Evolutionary conservation across 2,113 vertebrate genomes (phyloP).

Genomic region (Dipodomys ordii): DNA sequence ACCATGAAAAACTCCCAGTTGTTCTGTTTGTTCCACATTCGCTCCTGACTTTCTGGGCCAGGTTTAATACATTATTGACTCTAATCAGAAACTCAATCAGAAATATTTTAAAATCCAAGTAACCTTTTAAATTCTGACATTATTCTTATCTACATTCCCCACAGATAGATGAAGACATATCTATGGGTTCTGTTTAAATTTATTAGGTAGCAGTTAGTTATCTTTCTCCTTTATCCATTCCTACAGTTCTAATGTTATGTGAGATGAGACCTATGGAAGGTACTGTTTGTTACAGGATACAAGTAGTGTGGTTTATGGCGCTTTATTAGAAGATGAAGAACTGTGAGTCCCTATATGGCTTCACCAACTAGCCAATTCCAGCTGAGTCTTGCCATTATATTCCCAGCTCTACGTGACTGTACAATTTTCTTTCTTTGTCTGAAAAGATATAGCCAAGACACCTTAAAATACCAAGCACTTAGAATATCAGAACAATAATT

Average conservation of each 20-base stretch:
- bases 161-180: neutral
- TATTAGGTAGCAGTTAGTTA: neutral
- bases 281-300: constrained; percentile 29
- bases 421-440: constrained; percentile 78
- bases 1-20: constrained; percentile 38
- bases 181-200: constrained; percentile 27
- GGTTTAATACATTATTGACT: neutral
- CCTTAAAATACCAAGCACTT: constrained; percentile 78
- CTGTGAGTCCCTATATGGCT: constrained; percentile 67
- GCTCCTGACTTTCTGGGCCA: constrained; percentile 39
- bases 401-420: constrained; percentile 60
- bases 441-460: constrained; percentile 77
- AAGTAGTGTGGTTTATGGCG: constrained; percentile 64
- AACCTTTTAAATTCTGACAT: constrained; percentile 24
- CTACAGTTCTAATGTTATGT: neutral
- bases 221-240: neutral
- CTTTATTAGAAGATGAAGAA: constrained; percentile 69
- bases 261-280: constrained; percentile 46
- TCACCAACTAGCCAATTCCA: constrained; percentile 78
- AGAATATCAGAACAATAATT: constrained; percentile 72
- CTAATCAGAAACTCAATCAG: neutral
- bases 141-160: constrained; percentile 20
- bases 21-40: neutral
- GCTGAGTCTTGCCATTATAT: constrained; percentile 74
- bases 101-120: neutral